These are phyloP conservation scores for Silurus aristotelis DNA, from an alignment of 2,797 vertebrate species.

Conservation along the genomic window DNA sequence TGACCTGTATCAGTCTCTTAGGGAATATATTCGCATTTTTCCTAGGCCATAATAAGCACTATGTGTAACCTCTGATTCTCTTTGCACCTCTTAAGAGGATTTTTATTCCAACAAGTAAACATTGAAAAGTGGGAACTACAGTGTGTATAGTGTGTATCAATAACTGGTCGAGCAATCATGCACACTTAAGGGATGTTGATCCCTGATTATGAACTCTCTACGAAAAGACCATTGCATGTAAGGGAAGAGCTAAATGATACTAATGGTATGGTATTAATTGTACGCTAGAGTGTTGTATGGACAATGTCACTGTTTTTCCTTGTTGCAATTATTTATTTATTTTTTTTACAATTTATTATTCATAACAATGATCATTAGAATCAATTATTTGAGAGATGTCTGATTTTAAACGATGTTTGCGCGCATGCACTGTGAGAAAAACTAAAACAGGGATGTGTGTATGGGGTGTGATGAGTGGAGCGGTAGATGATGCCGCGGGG, in stretches of 20 bases:
- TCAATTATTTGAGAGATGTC: too few species aligned
- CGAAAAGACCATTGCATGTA: too few species aligned
- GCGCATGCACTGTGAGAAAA: background rate
- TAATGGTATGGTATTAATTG: too few species aligned
- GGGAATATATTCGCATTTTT: background rate
- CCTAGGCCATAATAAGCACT: background rate
- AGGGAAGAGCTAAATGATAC: too few species aligned
- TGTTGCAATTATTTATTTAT: background rate
- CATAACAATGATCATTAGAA: too few species aligned
- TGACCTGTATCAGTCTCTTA: background rate
- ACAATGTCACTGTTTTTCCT: background rate
- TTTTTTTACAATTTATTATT: too few species aligned
- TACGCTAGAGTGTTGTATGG: too few species aligned
- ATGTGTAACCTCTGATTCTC: background rate
- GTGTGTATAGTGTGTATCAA: background rate
- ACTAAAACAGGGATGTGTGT: background rate
- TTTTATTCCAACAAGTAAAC: background rate
- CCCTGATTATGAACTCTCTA: too few species aligned
- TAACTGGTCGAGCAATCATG: background rate
- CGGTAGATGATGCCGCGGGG: constrained; percentile 28
- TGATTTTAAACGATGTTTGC: background rate
- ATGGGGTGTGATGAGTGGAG: background rate
- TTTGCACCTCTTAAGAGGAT: background rate
- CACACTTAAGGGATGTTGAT: background rate
- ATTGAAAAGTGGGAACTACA: background rate